Evolutionary conservation across 2,888 invertebrate species (phyloP).

Genomic region (Aphodius sticticus): DNA sequence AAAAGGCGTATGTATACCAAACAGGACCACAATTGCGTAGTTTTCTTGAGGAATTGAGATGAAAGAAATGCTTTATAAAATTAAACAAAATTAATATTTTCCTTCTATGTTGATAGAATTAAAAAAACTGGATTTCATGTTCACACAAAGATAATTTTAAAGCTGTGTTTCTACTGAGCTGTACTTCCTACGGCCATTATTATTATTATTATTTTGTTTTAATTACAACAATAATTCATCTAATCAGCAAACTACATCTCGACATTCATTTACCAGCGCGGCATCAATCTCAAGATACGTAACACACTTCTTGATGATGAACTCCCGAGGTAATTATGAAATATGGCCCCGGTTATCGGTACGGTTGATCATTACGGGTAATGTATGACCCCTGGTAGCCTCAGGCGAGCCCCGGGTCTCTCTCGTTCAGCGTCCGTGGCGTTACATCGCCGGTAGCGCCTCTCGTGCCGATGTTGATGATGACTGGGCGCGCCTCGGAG

Average conservation of each 20-base stretch:
- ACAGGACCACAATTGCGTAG: too few relatives aligned
- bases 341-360: slow-evolving; percentile 32
- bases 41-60: too few relatives aligned
- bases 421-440: slow-evolving; percentile 15
- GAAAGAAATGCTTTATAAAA: too few relatives aligned
- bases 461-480: slow-evolving; percentile 46
- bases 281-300: neutral
- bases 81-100: too few relatives aligned
- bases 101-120: too few relatives aligned
- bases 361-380: slow-evolving; percentile 34
- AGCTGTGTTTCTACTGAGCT: too few relatives aligned
- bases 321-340: slow-evolving; percentile 30
- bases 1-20: too few relatives aligned
- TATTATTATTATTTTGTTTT: too few relatives aligned
- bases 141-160: too few relatives aligned
- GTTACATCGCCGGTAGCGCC: slow-evolving; percentile 48
- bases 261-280: neutral
- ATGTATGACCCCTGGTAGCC: slow-evolving; percentile 35
- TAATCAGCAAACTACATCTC: neutral
- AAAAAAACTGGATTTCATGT: too few relatives aligned
- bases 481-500: slow-evolving; percentile 48
- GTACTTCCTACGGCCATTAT: too few relatives aligned
- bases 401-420: slow-evolving; percentile 26
- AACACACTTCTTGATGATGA: neutral
- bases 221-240: neutral